These are phyloP conservation scores for Electrona antarctica DNA, from an alignment of 2,113 vertebrate genomes.

Conservation along the genomic window DNA sequence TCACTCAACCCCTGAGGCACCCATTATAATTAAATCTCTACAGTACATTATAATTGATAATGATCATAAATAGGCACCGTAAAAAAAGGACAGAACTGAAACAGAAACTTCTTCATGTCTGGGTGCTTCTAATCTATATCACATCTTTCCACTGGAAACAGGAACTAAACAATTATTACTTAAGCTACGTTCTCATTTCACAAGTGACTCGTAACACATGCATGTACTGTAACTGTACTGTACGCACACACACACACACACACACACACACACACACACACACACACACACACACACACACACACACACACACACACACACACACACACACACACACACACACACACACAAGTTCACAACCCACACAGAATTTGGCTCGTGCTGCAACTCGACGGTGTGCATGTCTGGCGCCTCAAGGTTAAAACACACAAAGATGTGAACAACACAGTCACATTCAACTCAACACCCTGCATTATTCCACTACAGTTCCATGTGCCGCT, in stretches of 20 bases:
- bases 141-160: too few relatives aligned
- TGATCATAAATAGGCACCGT: too few relatives aligned
- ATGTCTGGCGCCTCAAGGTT: conserved; percentile 37
- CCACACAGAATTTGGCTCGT: conserved; percentile 4
- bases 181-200: too few relatives aligned
- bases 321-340: conserved; percentile 9
- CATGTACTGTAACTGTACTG: neutral
- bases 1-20: too few relatives aligned
- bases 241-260: conserved; percentile 5
- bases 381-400: conserved; percentile 24
- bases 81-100: too few relatives aligned
- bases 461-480: conserved; percentile 23
- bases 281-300: conserved; percentile 3
- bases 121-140: too few relatives aligned
- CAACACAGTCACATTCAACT: conserved; percentile 21
- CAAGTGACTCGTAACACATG: neutral
- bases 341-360: conserved; percentile 7
- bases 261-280: neutral
- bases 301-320: conserved; percentile 3
- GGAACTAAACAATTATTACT: too few relatives aligned
- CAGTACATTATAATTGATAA: too few relatives aligned
- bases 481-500: neutral
- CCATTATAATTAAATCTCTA: too few relatives aligned
- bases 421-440: conserved; percentile 32
- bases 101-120: too few relatives aligned